These are phyloP conservation scores for Lates japonicus DNA, from an alignment of 2,797 vertebrate genomes.

Conservation along the genomic window DNA sequence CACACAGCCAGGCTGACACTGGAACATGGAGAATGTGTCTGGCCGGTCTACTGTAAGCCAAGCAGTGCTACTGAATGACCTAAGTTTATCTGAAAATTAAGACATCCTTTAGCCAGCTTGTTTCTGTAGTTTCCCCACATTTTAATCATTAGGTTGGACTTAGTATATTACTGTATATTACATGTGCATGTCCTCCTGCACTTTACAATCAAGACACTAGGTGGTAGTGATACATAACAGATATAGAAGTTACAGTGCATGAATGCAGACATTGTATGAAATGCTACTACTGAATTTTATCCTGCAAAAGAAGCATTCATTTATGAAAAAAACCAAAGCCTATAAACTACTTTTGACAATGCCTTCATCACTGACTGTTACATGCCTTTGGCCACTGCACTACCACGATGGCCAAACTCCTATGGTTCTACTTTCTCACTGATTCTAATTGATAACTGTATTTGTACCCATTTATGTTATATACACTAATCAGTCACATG, in stretches of 20 bases:
- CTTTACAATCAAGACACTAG: conserved; percentile 56
- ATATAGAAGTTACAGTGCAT: neutral
- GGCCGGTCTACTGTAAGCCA: neutral
- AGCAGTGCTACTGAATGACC: neutral
- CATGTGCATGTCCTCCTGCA: conserved; percentile 3
- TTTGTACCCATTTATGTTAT: neutral
- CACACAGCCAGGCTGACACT: neutral
- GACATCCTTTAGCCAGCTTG: neutral
- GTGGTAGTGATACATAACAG: conserved; percentile 61
- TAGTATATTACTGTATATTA: neutral
- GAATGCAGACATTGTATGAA: neutral
- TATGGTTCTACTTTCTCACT: neutral
- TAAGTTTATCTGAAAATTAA: neutral
- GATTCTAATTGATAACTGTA: too few relatives aligned
- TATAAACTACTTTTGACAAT: neutral
- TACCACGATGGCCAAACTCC: neutral
- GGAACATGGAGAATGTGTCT: neutral
- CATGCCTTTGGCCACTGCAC: neutral
- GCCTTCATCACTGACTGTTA: neutral
- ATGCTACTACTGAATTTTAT: neutral
- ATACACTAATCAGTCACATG: too few relatives aligned
- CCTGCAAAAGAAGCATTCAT: neutral
- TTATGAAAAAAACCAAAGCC: neutral
- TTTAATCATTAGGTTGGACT: neutral
- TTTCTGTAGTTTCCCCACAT: neutral